These are phyloP conservation scores for Macrostomum lignano DNA, from an alignment of 1,140 invertebrate species.

Conservation along the genomic window DNA sequence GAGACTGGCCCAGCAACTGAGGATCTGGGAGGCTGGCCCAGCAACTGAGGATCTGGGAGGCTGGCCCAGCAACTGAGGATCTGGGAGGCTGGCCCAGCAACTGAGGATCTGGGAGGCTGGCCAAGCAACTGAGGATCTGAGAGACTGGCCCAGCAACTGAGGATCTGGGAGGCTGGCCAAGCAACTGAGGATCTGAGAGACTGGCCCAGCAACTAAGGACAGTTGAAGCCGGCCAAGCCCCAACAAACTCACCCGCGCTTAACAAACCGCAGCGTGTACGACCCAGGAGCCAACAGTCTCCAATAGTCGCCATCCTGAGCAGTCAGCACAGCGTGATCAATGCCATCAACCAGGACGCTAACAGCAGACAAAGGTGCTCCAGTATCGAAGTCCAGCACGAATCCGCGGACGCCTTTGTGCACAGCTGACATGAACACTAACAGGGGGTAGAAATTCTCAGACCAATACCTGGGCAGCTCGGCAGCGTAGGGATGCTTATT, in stretches of 20 bases:
- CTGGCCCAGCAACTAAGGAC: no score
- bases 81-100: no score
- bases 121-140: no score
- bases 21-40: no score
- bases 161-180: no score
- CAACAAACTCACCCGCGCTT: neutral
- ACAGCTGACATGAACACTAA: conserved; percentile 49
- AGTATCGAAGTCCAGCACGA: conserved; percentile 43
- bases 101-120: no score
- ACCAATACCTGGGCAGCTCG: conserved; percentile 64
- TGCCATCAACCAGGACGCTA: conserved; percentile 37
- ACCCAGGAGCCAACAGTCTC: conserved; percentile 55
- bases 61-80: no score
- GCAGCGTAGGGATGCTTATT: conserved; percentile 65
- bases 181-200: no score
- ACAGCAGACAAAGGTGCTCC: conserved; percentile 42
- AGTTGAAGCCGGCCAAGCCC: no score
- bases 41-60: no score
- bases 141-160: no score
- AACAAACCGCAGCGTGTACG: conserved; percentile 33
- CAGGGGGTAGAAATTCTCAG: conserved; percentile 60
- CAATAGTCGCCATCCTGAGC: conserved; percentile 52
- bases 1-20: no score
- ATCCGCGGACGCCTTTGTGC: conserved; percentile 55
- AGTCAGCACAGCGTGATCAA: conserved; percentile 16